These are phyloP conservation scores for Phalanger gymnotis DNA, from an alignment of 2,797 vertebrate genomes.

Conservation along the genomic window DNA sequence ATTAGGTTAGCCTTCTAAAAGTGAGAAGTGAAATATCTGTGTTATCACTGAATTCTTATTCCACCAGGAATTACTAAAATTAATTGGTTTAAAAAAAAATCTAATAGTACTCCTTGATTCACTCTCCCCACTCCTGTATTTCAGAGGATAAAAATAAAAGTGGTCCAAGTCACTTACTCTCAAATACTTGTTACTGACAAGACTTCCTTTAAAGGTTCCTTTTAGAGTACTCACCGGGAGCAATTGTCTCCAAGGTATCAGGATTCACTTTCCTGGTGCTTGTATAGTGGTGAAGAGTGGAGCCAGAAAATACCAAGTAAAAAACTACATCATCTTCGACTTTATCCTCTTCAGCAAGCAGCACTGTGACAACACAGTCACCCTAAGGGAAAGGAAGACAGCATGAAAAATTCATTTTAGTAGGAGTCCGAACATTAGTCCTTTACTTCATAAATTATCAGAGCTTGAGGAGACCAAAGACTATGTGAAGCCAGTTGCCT, in stretches of 20 bases:
- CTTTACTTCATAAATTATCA: neutral
- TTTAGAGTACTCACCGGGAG: conserved; percentile 89
- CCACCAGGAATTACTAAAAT: neutral
- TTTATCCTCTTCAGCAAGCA: conserved; percentile 91
- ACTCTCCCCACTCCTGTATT: neutral
- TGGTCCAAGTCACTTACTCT: neutral
- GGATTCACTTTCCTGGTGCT: conserved; percentile 91
- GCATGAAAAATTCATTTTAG: conserved; percentile 41
- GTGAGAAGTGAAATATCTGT: neutral
- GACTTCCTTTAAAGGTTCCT: neutral
- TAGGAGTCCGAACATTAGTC: neutral
- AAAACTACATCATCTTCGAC: conserved; percentile 90
- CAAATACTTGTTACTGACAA: neutral
- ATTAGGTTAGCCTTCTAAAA: conserved; percentile 20
- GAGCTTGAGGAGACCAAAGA: neutral
- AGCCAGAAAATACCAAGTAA: conserved; percentile 95
- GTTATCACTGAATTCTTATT: neutral
- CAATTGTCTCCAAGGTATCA: conserved; percentile 92
- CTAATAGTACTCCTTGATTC: neutral
- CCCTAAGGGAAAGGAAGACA: conserved; percentile 86
- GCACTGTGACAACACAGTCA: conserved; percentile 92
- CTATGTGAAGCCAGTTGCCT: neutral
- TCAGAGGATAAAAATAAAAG: neutral
- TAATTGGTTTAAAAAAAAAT: neutral
- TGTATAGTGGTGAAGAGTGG: conserved; percentile 92